Evolutionary conservation across 1,140 invertebrate genomes (phyloP).

Genomic region (Drosophila mauritiana): DNA sequence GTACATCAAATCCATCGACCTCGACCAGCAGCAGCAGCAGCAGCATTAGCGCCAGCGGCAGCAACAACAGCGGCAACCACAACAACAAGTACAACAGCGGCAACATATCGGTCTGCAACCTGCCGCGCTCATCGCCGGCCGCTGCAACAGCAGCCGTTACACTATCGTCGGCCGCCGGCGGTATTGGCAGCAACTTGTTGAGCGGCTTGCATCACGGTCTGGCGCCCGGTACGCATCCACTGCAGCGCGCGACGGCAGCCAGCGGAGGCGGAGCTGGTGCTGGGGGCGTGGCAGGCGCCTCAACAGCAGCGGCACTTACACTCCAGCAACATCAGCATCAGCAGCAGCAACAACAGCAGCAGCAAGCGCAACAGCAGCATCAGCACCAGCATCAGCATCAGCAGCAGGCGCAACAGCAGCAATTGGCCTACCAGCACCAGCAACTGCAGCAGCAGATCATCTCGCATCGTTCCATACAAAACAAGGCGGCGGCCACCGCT

Average conservation of each 20-base stretch:
- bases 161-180: constrained; percentile 67
- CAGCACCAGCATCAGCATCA: constrained; percentile 34
- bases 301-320: constrained; percentile 45
- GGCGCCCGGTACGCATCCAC: constrained; percentile 65
- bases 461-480: constrained; percentile 60
- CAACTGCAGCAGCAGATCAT: constrained; percentile 43
- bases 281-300: constrained; percentile 55
- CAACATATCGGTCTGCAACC: constrained; percentile 75
- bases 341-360: constrained; percentile 34
- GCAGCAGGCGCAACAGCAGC: constrained; percentile 40
- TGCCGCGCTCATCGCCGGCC: constrained; percentile 81
- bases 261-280: constrained; percentile 59
- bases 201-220: constrained; percentile 65
- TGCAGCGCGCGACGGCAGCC: constrained; percentile 70
- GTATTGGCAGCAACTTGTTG: constrained; percentile 53
- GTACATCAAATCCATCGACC: constrained; percentile 69
- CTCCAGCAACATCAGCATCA: constrained; percentile 57
- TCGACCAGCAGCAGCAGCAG: constrained; percentile 49
- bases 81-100: constrained; percentile 50
- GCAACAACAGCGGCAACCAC: constrained; percentile 47
- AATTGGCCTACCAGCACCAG: constrained; percentile 41
- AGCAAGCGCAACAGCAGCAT: constrained; percentile 36
- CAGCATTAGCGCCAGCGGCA: constrained; percentile 27
- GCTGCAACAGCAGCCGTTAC: constrained; percentile 83
- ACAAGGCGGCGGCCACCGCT: constrained; percentile 50